These are phyloP conservation scores for Hyposmocoma kahamanoa DNA, from an alignment of 1,140 invertebrate genomes.

Conservation along the genomic window DNA sequence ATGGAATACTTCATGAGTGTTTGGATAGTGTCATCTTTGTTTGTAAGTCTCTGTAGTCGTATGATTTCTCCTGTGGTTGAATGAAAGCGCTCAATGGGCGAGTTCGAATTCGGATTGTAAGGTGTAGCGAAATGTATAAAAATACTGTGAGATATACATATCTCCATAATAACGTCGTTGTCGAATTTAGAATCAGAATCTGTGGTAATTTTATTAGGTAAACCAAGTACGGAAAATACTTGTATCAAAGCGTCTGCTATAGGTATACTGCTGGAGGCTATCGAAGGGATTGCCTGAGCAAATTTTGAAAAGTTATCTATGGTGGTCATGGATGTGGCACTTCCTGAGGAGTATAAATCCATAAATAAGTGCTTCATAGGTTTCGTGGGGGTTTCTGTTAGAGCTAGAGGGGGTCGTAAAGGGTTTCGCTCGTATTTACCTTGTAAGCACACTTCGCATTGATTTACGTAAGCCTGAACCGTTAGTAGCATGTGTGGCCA, in stretches of 20 bases:
- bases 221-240: not conserved
- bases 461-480: not conserved
- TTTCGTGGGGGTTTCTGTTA: conserved; percentile 7
- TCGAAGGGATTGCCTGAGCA: conserved; percentile 3
- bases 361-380: conserved; percentile 7
- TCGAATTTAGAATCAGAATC: conserved; percentile 27
- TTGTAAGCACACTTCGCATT: not conserved
- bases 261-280: conserved; percentile 4
- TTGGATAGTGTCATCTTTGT: conserved; percentile 16
- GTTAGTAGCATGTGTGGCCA: conserved; percentile 29
- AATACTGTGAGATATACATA: conserved; percentile 30
- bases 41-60: conserved; percentile 27
- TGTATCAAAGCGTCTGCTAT: conserved; percentile 1
- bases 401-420: not conserved
- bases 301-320: conserved; percentile 10
- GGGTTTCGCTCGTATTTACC: conserved; percentile 3
- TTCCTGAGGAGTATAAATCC: conserved; percentile 4
- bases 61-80: conserved; percentile 30
- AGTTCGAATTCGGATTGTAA: conserved; percentile 38
- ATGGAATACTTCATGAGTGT: conserved; percentile 22
- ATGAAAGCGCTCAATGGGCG: conserved; percentile 29
- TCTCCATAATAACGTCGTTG: conserved; percentile 22
- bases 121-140: conserved; percentile 35
- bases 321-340: conserved; percentile 2
- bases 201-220: conserved; percentile 7